These are phyloP conservation scores for Discoglossus pictus DNA, from an alignment of 2,797 vertebrate species.

Conservation along the genomic window DNA sequence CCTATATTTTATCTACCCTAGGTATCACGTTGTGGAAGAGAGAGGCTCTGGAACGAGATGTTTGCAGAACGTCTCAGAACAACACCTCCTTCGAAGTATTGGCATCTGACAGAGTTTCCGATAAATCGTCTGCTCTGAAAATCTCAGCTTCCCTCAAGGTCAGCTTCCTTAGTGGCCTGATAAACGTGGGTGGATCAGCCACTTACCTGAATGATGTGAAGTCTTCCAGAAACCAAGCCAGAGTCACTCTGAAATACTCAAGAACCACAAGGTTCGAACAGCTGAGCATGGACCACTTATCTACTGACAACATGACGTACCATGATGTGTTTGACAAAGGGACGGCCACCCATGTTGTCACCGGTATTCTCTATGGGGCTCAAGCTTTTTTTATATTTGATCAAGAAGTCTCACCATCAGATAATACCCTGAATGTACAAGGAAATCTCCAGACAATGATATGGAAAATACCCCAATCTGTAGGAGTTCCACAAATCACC, in stretches of 20 bases:
- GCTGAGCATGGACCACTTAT: slow-evolving; percentile 45
- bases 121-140: slow-evolving; percentile 6
- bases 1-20: not conserved
- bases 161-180: slow-evolving; percentile 36
- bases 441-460: slow-evolving; percentile 14
- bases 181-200: slow-evolving; percentile 56
- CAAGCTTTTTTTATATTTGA: slow-evolving; percentile 57
- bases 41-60: not conserved
- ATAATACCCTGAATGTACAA: not conserved
- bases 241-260: slow-evolving; percentile 55
- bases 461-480: slow-evolving; percentile 10
- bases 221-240: slow-evolving; percentile 51
- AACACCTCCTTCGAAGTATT: slow-evolving; percentile 10
- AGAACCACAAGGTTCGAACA: slow-evolving; percentile 49
- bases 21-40: slow-evolving; percentile 12
- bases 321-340: slow-evolving; percentile 26
- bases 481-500: not conserved
- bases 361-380: slow-evolving; percentile 47
- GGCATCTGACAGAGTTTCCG: slow-evolving; percentile 1
- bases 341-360: slow-evolving; percentile 55
- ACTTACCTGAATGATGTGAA: slow-evolving; percentile 50
- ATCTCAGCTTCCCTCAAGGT: not conserved
- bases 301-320: not conserved
- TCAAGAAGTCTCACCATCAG: not conserved
- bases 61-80: not conserved